Evolutionary conservation across 2,113 vertebrate genomes (phyloP), one percentile per base, ranked within the genome.

Genomic region (Coreoperca whiteheadi): DNA sequence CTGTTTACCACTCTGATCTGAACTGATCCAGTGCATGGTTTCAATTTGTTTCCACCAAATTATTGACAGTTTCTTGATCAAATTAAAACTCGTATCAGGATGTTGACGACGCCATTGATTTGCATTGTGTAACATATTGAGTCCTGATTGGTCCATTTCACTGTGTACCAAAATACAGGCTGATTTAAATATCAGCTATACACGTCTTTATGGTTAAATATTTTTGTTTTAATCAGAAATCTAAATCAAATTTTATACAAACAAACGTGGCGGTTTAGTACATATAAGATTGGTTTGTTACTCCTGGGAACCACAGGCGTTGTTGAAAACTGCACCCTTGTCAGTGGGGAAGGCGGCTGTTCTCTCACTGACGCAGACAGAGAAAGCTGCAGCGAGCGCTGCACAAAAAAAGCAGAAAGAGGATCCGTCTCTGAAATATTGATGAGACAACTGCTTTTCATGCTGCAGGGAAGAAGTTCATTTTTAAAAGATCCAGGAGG

Each of bases 361-460:
- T 70, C 37, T 76, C 79, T 89, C 91, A 84, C 85, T 57, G 84
- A 37, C n/a, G 61, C 67, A 85, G 80, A 37, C 41, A 61, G 71
- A 78, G 81, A 85, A 75, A 74, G 79, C 77, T 81, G 74, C 81
- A 73, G 21, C 16, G 41, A 65, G 65, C 1, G 18, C 60, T 16
- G 61, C 68, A 69, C 76, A 82, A 79, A 85, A 77, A 77, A 86
- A 78, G 77, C 75, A 60, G 91, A 89, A 91, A 94, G 80, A 81
- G 51, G 84, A 93, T 88, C 91, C 2, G 68, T 59, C 54, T 82
- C 51, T 93, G 81, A 93, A 95, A 94, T 93, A 94, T 94, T 94
- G 76, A 95, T 92, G 90, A 89, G 77, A 60, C 57, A 32, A 14
- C 68, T 15, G 73, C 46, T 18, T 82, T 88, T 85, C 81, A 75